Conservation (phyloP, 2,888 invertebrate species). For the Ligdia adustata region DNA sequence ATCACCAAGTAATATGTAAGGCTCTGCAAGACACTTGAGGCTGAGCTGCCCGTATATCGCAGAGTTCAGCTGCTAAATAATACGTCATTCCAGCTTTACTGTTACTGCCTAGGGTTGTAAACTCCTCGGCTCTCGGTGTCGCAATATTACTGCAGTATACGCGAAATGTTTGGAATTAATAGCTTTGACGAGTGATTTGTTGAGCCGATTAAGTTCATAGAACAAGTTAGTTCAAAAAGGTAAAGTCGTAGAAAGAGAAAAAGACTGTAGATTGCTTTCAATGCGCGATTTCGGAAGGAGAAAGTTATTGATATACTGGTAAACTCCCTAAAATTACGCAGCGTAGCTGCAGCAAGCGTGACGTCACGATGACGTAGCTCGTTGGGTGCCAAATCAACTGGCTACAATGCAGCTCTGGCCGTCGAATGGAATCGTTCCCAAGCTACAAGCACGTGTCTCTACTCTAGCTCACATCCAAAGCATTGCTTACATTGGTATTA, state of each 20-base stretch:
- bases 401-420: constrained; percentile 18
- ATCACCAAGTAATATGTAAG: too few relatives aligned
- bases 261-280: too few relatives aligned
- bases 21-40: too few relatives aligned
- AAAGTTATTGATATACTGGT: too few relatives aligned
- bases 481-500: constrained; percentile 11
- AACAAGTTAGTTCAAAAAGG: too few relatives aligned
- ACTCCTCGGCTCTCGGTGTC: constrained; percentile 1
- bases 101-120: background rate
- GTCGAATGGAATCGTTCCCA: constrained; percentile 9
- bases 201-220: too few relatives aligned
- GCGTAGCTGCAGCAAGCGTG: constrained; percentile 16
- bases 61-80: constrained; percentile 9
- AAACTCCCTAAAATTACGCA: too few relatives aligned
- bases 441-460: background rate
- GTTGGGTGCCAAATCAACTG: constrained; percentile 16
- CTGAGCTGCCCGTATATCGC: background rate
- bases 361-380: constrained; percentile 14
- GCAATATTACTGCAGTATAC: background rate
- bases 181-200: too few relatives aligned
- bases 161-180: too few relatives aligned
- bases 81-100: constrained; percentile 3
- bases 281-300: too few relatives aligned
- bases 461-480: background rate
- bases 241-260: too few relatives aligned